Conservation (phyloP, 1,140 invertebrate genomes). For the Geopemphigus sp. region DNA sequence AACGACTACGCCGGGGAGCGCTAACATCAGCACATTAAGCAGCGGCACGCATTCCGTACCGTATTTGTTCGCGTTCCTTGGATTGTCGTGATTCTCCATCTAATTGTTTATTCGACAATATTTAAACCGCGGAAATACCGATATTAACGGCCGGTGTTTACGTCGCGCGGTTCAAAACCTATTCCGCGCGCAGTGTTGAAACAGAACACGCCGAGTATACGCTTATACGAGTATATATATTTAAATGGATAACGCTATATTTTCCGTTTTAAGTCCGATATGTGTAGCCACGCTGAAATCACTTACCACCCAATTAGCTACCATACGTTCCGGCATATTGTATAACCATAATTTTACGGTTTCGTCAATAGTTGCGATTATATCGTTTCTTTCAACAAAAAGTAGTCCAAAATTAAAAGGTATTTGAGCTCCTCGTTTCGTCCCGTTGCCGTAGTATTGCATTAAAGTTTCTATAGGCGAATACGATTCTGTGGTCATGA, state of each 20-base stretch:
- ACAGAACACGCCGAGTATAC: background rate
- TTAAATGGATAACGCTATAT: too few species aligned
- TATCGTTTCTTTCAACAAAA: accelerated
- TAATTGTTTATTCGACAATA: too few species aligned
- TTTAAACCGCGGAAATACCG: too few species aligned
- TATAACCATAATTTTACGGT: background rate
- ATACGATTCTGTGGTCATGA: conserved; percentile 2
- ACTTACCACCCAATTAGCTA: conserved; percentile 23
- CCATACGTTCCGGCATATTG: background rate
- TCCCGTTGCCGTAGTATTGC: conserved; percentile 2
- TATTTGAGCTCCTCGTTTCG: background rate
- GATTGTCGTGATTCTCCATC: conserved; percentile 52
- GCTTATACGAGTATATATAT: too few species aligned
- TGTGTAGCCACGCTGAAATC: too few species aligned
- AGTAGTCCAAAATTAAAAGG: conserved; percentile 29
- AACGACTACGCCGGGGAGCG: conserved; percentile 68
- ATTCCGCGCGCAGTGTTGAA: too few species aligned
- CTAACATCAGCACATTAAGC: background rate
- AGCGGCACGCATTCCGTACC: background rate
- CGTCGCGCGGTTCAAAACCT: too few species aligned
- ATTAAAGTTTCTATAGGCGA: background rate
- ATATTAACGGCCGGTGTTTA: too few species aligned
- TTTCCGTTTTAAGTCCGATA: too few species aligned
- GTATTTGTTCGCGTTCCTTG: background rate
- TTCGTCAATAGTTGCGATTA: background rate